Percentiles rank a stretch among this genome's conserved stretches.
These are phyloP conservation scores for Eutrigla gurnardus DNA, from an alignment of 2,797 vertebrate genomes.

Conservation along the genomic window DNA sequence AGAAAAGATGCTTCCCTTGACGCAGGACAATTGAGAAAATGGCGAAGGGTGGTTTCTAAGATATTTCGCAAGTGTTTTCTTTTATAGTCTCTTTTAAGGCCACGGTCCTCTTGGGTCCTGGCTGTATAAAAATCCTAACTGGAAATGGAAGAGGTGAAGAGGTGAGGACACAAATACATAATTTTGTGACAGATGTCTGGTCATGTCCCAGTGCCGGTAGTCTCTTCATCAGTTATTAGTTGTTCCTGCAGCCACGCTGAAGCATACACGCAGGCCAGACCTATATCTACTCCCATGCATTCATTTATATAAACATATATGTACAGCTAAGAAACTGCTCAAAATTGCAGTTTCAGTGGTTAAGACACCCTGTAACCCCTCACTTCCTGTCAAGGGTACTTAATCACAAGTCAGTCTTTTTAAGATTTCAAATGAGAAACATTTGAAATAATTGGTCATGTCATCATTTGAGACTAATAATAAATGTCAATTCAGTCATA, in stretches of 20 bases:
- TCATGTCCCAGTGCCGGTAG: slow-evolving; percentile 44
- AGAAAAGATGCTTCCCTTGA: slow-evolving; percentile 78
- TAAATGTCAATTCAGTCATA: not conserved
- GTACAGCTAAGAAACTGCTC: too few relatives aligned
- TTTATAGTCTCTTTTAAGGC: slow-evolving; percentile 65
- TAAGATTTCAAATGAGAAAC: not conserved
- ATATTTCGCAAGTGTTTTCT: slow-evolving; percentile 67
- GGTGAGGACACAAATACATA: slow-evolving; percentile 68
- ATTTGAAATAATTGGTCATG: not conserved
- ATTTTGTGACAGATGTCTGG: slow-evolving; percentile 64
- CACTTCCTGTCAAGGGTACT: not conserved
- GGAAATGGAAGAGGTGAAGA: slow-evolving; percentile 66
- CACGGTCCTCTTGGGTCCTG: slow-evolving; percentile 56
- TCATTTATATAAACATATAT: too few relatives aligned
- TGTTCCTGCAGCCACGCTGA: slow-evolving; percentile 15
- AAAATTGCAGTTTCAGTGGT: not conserved
- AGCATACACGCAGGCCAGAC: slow-evolving; percentile 19
- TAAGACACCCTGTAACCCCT: too few relatives aligned
- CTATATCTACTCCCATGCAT: not conserved
- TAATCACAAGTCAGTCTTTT: not conserved
- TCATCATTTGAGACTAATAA: not conserved
- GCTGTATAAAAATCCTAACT: slow-evolving; percentile 58
- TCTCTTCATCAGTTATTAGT: slow-evolving; percentile 46
- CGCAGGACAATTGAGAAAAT: slow-evolving; percentile 58
- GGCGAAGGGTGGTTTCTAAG: slow-evolving; percentile 65